A percentile compares a stretch with the other conserved stretches of the same genome.
phyloP scores from a whole-genome alignment of 2,797 vertebrate species.

The Anas georgica region DNA sequence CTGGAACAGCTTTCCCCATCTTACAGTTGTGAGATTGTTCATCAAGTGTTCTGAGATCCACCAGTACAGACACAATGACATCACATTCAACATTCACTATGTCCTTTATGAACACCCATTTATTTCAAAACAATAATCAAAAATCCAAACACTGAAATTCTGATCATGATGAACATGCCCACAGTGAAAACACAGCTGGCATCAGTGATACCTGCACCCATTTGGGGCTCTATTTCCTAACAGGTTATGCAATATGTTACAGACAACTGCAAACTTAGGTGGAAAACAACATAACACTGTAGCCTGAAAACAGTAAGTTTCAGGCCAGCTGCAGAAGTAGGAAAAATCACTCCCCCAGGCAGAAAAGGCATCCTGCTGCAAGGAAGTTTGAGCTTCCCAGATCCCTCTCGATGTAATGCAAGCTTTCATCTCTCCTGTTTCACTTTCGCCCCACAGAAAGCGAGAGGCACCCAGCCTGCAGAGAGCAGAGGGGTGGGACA shows the following conservation, averaged over 20 bases:
- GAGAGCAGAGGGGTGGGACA: neutral
- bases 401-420: accelerated
- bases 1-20: too few species aligned
- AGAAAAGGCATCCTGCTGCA: neutral
- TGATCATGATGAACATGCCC: neutral
- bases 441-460: neutral
- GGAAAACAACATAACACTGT: neutral
- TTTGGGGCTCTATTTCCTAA: neutral
- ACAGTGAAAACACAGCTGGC: neutral
- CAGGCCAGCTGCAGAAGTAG: neutral
- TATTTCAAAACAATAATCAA: neutral
- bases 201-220: neutral
- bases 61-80: neutral
- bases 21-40: neutral
- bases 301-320: neutral
- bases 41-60: neutral
- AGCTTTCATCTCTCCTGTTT: neutral
- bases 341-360: accelerated
- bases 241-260: too few species aligned
- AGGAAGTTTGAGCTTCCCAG: neutral
- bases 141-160: neutral
- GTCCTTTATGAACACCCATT: neutral
- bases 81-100: too few species aligned
- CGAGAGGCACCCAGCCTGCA: accelerated
- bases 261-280: neutral